These are phyloP conservation scores for Macaria liturata DNA, from an alignment of 2,888 invertebrate species.

Conservation along the genomic window DNA sequence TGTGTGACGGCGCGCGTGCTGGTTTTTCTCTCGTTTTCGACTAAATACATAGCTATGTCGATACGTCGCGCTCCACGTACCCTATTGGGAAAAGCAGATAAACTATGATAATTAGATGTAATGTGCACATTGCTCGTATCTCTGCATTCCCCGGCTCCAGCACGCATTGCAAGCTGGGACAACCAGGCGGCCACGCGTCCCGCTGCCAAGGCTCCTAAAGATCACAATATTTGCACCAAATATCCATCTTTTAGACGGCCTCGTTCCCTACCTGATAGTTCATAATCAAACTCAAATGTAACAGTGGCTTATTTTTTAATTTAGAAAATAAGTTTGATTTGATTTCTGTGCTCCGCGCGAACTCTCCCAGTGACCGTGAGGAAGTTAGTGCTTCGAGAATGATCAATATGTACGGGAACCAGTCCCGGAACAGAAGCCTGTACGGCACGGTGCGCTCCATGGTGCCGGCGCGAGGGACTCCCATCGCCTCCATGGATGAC, in stretches of 20 bases:
- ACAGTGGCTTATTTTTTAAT: slow-evolving; percentile 71
- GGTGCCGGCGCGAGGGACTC: slow-evolving; percentile 60
- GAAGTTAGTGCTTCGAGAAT: slow-evolving; percentile 50
- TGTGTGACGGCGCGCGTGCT: slow-evolving; percentile 65
- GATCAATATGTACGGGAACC: slow-evolving; percentile 67
- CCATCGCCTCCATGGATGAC: slow-evolving; percentile 62
- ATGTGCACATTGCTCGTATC: slow-evolving; percentile 61
- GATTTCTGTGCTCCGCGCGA: slow-evolving; percentile 7
- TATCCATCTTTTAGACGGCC: slow-evolving; percentile 66
- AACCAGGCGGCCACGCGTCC: slow-evolving; percentile 48
- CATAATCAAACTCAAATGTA: slow-evolving; percentile 10
- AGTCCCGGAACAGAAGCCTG: slow-evolving; percentile 61
- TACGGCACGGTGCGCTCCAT: slow-evolving; percentile 76
- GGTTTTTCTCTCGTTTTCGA: slow-evolving; percentile 69
- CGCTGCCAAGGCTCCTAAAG: slow-evolving; percentile 54
- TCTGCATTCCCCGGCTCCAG: slow-evolving; percentile 47
- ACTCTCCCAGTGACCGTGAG: not conserved
- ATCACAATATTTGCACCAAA: slow-evolving; percentile 65
- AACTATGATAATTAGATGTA: slow-evolving; percentile 77
- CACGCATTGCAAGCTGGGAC: slow-evolving; percentile 60
- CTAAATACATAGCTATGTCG: slow-evolving; percentile 60
- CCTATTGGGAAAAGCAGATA: slow-evolving; percentile 80
- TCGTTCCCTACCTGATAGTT: slow-evolving; percentile 36
- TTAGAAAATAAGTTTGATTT: slow-evolving; percentile 67
- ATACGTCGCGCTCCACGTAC: slow-evolving; percentile 74